Percentiles rank a stretch among this genome's conserved stretches.
Conservation (phyloP, 2,888 invertebrate genomes). For the Lamellibrachia satsuma region DNA sequence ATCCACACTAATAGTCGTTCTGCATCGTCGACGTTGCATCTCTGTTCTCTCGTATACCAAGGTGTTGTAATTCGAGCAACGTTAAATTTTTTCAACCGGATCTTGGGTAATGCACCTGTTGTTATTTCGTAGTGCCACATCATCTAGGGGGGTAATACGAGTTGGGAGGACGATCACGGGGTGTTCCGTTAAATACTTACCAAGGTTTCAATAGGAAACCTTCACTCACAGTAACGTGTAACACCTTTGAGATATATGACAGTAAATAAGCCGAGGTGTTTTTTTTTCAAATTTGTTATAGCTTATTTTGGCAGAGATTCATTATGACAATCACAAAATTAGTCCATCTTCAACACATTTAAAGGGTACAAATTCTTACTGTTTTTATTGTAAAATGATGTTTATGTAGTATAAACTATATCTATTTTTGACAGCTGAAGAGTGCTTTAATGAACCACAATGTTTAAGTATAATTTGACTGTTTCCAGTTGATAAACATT, state of each 20-base stretch:
- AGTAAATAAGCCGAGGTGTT: too few relatives aligned
- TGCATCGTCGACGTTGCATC: not conserved
- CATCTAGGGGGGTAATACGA: not conserved
- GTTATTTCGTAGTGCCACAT: not conserved
- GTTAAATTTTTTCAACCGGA: not conserved
- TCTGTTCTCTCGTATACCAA: not conserved
- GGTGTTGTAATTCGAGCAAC: not conserved
- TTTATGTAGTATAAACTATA: too few relatives aligned
- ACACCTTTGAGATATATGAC: not conserved
- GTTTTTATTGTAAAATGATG: too few relatives aligned
- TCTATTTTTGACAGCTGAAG: too few relatives aligned
- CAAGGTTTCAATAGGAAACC: not conserved
- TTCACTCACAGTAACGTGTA: not conserved
- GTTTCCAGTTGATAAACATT: too few relatives aligned
- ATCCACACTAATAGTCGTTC: not conserved
- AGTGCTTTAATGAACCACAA: too few relatives aligned
- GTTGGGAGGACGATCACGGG: not conserved
- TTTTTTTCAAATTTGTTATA: too few relatives aligned
- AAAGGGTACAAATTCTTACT: too few relatives aligned
- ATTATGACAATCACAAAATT: too few relatives aligned
- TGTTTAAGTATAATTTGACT: too few relatives aligned
- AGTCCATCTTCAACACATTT: too few relatives aligned
- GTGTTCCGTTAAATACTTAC: not conserved
- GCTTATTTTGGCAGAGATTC: too few relatives aligned
- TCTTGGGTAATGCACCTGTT: not conserved